Evolutionary conservation across 2,797 vertebrate species (phyloP), one percentile per base, ranked within the genome.

Genomic region (Peromyscus nudipes): DNA sequence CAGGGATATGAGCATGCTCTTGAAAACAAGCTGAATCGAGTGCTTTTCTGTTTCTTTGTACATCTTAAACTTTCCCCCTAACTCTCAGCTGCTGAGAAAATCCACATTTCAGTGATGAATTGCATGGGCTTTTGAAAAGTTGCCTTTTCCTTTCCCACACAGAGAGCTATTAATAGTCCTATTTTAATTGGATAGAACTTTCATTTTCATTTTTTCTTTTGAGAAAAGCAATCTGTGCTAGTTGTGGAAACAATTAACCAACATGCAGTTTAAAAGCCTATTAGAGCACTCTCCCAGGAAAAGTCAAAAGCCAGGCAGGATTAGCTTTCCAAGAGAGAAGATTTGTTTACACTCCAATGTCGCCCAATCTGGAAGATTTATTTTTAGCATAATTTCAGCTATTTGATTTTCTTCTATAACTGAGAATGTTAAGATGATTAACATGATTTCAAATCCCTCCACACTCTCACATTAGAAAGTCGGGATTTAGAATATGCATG

Each of bases 311-410:
- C 97, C 97, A 92, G 96, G 96, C 98, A 98, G 98, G 98, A 98
- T 97, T 97, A 92, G 98, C 96, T 98, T 98, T 99, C 97, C 97
- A 98, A 97, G 98, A 97, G 95, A 97, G 98, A 98, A 98, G 96
- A 98, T 98, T 98, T 98, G 98, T 98, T 98, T 98, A 98, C 95
- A 98, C 98, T 98, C 98, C 97, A 98, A 95, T 90, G 89, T 91
- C n/a, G 49, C 97, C 89, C 97, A 98, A 98, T 98, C 97, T 97
- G 96, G 97, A 97, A 88, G 97, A 97, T 98, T 98, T 99, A 99
- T 99, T 98, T 99, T 99, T 98, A 98, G 98, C 97, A 97, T 98
- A 98, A 98, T 98, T 96, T 94, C 91, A 97, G 97, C 98, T 98
- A 97, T 98, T 98, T 98, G 97, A 98, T 98, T 97, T 98, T 97